Percentiles rank a stretch among this genome's conserved stretches.
phyloP scores from a whole-genome alignment of 2,888 invertebrate genomes.

The Lasioglossum zephyrum region DNA sequence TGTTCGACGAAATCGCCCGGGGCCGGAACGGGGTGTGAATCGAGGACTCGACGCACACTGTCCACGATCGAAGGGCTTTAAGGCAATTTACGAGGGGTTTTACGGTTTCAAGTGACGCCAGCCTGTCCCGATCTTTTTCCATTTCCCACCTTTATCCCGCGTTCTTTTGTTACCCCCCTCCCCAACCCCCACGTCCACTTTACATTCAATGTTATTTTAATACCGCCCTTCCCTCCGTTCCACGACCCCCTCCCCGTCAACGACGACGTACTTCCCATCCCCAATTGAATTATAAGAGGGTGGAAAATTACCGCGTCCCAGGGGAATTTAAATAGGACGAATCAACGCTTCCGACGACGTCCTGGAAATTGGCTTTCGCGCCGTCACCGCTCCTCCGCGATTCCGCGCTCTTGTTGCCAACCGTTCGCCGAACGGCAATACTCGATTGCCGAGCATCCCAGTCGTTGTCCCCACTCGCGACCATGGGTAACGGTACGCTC shows the following conservation, averaged over 20 bases:
- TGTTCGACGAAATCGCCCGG: conserved; percentile 57
- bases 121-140: conserved; percentile 43
- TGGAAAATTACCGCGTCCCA: conserved; percentile 34
- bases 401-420: conserved; percentile 3
- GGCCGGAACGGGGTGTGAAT: conserved; percentile 45
- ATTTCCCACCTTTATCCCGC: conserved; percentile 18
- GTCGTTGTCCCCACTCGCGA: conserved; percentile 44
- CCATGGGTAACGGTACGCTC: conserved; percentile 50
- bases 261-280: not conserved
- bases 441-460: not conserved
- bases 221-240: not conserved
- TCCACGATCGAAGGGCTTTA: conserved; percentile 62
- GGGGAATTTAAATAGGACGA: conserved; percentile 34
- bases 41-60: conserved; percentile 56
- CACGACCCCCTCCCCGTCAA: too few relatives aligned
- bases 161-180: not conserved
- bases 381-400: not conserved
- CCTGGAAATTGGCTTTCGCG: conserved; percentile 15
- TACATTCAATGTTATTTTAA: conserved; percentile 45
- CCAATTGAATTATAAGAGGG: conserved; percentile 36
- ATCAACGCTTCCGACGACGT: conserved; percentile 31
- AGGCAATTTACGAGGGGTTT: conserved; percentile 68
- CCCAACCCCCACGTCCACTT: conserved; percentile 16
- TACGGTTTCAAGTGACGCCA: conserved; percentile 63
- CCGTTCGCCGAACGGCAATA: not conserved